Evolutionary conservation across 1,140 invertebrate species (phyloP), one percentile per base, ranked within the genome.

Genomic region (Melanaphis sacchari): DNA sequence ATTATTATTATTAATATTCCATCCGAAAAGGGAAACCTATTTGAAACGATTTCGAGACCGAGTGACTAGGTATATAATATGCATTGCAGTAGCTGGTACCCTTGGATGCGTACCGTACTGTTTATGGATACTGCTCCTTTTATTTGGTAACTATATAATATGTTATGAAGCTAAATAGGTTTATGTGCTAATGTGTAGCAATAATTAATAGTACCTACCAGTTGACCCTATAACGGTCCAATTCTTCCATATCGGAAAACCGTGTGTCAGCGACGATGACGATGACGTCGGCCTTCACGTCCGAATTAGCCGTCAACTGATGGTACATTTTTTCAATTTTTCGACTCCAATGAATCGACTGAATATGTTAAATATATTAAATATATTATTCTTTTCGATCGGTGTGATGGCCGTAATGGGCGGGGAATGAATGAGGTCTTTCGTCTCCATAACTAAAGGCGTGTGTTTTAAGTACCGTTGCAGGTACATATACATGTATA

Each of bases 181-280:
- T 11, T 18, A 43, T 43, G 84, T 85, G 82, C 41, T 41, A n/a
- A 11, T 87, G 18, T 49, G 31, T n/a, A 36, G n/a, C 6, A 76
- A 76, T 76, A 76, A 76, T 76, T 76, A 31, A 46, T 87, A 21
- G 41, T 85, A 21, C 31, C 31, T 66, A 76, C 59, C 59, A 11
- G 85, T 43, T 87, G 85, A 87, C 85, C 85, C 43, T 88, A 52
- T 88, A 88, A 88, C 87, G 31, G 46, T 6, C 87, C 36, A 36
- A 38, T 89, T 52, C 46, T 89, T 89, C 87, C 87, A 89, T 89
- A 89, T 89, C 8, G 87, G 87, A 89, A 89, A 87, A 87, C 31
- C 31, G 31, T 36, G n/a, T 26, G 31, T 88, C 6, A 22, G 8
- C 43, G 31, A 31, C n/a, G 85, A 88, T 18, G 18, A 31, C 26